Conservation (phyloP, 2,888 invertebrate species). For the Lissonota sp. region DNA sequence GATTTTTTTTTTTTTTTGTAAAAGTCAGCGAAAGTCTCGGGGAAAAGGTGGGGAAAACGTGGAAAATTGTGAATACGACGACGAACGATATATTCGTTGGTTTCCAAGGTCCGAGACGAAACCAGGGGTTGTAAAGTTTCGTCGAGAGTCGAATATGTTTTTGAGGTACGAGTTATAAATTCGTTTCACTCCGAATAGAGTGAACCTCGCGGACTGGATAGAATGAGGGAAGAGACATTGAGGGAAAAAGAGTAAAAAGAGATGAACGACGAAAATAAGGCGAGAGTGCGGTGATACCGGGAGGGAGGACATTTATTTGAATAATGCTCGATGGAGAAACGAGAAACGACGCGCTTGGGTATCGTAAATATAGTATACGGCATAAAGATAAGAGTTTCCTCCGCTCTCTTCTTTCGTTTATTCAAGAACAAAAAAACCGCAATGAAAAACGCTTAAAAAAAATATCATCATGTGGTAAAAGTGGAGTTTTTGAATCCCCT, state of each 20-base stretch:
- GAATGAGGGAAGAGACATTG: not conserved
- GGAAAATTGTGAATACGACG: no score
- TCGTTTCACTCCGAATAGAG: slow-evolving; percentile 1
- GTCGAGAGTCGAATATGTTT: slow-evolving; percentile 7
- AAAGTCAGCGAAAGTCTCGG: no score
- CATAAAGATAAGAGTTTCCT: slow-evolving; percentile 37
- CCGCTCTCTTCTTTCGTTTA: slow-evolving; percentile 12
- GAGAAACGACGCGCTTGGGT: slow-evolving; percentile 57
- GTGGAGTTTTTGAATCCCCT: no score
- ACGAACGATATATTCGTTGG: no score
- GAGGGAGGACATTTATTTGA: slow-evolving; percentile 55
- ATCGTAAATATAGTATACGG: slow-evolving; percentile 51
- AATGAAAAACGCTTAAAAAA: slow-evolving; percentile 2
- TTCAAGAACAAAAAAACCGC: slow-evolving; percentile 16
- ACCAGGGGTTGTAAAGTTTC: slow-evolving; percentile 14
- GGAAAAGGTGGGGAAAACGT: no score
- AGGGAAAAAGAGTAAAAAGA: slow-evolving; percentile 23
- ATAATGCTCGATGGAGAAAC: slow-evolving; percentile 49
- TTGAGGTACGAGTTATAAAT: slow-evolving; percentile 3
- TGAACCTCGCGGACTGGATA: not conserved
- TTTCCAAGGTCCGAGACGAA: not conserved
- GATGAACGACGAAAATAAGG: not conserved
- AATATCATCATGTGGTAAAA: not conserved
- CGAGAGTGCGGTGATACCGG: not conserved
- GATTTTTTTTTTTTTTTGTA: no score